phyloP scores from a whole-genome alignment of 1,140 invertebrate genomes.

The Patella vulgata region DNA sequence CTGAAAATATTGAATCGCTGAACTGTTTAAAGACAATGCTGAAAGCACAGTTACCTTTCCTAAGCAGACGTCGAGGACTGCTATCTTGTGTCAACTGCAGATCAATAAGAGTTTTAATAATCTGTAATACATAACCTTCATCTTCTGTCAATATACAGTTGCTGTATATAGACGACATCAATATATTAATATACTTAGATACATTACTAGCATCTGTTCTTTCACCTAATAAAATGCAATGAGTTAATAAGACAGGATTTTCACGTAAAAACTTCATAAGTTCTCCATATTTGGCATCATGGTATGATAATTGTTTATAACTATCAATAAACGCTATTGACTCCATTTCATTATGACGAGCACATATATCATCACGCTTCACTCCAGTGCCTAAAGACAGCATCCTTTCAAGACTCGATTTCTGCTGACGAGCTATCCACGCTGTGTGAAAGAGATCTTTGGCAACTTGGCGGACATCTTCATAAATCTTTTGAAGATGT shows the following conservation, averaged over 20 bases:
- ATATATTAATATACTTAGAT: constrained; percentile 65
- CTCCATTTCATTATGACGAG: constrained; percentile 80
- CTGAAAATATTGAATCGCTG: constrained; percentile 89
- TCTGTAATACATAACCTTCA: constrained; percentile 79
- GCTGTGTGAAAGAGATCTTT: constrained; percentile 80
- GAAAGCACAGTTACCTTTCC: constrained; percentile 88
- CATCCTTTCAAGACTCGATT: constrained; percentile 84
- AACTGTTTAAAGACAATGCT: constrained; percentile 89
- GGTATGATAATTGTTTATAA: constrained; percentile 76
- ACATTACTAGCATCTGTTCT: constrained; percentile 68
- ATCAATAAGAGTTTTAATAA: constrained; percentile 84
- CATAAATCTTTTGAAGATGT: constrained; percentile 78
- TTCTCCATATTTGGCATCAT: constrained; percentile 83
- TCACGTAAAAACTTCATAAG: constrained; percentile 80
- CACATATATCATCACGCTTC: constrained; percentile 64
- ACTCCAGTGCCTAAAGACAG: constrained; percentile 75
- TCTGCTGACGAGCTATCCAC: constrained; percentile 90
- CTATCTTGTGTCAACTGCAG: constrained; percentile 79
- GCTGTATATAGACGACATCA: constrained; percentile 86
- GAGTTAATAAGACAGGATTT: constrained; percentile 82
- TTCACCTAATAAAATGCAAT: constrained; percentile 84
- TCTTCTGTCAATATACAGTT: constrained; percentile 85
- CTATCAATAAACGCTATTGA: constrained; percentile 86
- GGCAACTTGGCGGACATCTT: constrained; percentile 75
- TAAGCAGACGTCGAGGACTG: constrained; percentile 84